Evolutionary conservation across 2,113 vertebrate genomes (phyloP).

Genomic region (Beaufortia kweichowensis): DNA sequence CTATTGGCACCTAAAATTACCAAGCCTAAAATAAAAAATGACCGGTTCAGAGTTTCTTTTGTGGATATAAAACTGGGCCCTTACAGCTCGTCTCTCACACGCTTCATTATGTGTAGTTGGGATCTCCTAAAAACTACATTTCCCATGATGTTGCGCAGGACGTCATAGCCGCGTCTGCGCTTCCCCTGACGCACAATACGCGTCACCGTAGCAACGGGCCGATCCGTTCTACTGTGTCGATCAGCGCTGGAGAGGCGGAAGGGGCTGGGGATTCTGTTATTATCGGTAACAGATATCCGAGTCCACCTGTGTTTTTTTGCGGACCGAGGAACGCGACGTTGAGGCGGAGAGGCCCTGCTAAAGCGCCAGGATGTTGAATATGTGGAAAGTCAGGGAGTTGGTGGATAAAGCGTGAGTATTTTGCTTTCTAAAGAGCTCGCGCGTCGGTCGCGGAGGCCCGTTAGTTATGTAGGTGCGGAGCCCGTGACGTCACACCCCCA

Average conservation of each 20-base stretch:
- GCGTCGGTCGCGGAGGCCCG: conserved; percentile 46
- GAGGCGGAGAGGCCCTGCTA: conserved; percentile 66
- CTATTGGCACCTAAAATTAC: too few relatives aligned
- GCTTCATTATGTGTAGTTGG: background rate
- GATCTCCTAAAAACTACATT: conserved; percentile 24
- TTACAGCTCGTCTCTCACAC: too few relatives aligned
- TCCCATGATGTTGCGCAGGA: background rate
- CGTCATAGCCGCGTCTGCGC: background rate
- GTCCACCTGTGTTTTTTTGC: conserved; percentile 57
- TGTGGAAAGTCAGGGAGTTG: conserved; percentile 97
- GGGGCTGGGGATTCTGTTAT: conserved; percentile 47
- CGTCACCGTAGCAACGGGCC: conserved; percentile 75
- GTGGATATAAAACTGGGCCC: too few relatives aligned
- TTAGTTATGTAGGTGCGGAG: conserved; percentile 58
- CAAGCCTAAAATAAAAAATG: too few relatives aligned
- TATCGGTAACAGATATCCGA: conserved; percentile 60
- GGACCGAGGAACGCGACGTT: conserved; percentile 59
- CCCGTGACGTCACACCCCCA: conserved; percentile 71
- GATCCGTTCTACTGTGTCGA: conserved; percentile 44
- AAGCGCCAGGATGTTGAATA: conserved; percentile 84
- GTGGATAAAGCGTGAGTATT: conserved; percentile 98
- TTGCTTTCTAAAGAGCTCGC: conserved; percentile 29
- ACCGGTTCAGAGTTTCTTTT: too few relatives aligned
- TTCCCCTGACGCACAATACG: conserved; percentile 36
- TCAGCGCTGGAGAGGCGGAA: conserved; percentile 39